Evolutionary conservation across 2,113 vertebrate genomes (phyloP).

Genomic region (Tringa solitaria): DNA sequence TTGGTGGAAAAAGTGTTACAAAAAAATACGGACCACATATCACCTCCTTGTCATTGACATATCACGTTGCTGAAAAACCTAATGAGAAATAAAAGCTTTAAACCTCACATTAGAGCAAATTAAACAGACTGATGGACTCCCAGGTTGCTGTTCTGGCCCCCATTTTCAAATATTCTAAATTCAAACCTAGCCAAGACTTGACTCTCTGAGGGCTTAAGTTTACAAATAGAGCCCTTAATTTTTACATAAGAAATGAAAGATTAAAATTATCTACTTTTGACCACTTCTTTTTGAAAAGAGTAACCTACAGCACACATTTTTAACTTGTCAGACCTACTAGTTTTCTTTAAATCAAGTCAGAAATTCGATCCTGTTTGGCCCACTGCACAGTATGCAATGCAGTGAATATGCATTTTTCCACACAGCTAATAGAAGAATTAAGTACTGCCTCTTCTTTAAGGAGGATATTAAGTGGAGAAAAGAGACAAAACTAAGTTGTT

Average conservation of each 20-base stretch:
- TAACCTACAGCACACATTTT: neutral
- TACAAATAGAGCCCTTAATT: neutral
- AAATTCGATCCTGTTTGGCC: neutral
- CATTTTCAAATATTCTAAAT: neutral
- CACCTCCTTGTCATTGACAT: neutral
- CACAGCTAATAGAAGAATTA: neutral
- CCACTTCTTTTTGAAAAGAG: neutral
- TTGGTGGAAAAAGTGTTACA: neutral
- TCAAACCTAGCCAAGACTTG: neutral
- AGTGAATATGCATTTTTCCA: neutral
- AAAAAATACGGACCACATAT: neutral
- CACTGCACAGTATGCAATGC: neutral
- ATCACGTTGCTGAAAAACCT: neutral
- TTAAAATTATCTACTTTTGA: neutral
- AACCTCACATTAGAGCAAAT: neutral
- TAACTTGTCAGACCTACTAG: neutral
- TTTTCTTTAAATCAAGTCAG: neutral
- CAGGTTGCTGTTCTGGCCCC: neutral
- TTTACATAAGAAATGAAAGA: neutral
- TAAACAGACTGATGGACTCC: neutral
- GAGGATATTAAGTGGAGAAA: neutral
- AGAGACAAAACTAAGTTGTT: neutral
- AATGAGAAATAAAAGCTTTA: neutral
- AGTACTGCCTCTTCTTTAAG: neutral
- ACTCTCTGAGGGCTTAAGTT: neutral